Evolutionary conservation across 2,113 vertebrate genomes (phyloP).

Genomic region (Calyptomena viridis): DNA sequence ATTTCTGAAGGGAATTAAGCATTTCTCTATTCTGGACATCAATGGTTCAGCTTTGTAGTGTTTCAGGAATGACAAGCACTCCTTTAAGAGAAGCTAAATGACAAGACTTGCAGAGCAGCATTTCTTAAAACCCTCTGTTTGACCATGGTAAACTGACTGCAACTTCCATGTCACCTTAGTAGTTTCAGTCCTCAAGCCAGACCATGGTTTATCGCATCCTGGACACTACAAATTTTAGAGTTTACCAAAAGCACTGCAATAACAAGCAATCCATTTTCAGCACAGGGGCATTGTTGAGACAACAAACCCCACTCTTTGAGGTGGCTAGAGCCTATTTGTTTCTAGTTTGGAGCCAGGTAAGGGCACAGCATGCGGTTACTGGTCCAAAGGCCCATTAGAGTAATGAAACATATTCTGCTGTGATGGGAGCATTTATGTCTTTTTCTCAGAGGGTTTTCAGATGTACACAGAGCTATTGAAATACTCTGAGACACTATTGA

Average conservation of each 20-base stretch:
- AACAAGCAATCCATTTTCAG: not conserved
- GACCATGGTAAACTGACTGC: not conserved
- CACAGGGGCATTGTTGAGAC: not conserved
- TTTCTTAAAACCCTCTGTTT: not conserved
- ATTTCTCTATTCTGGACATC: not conserved
- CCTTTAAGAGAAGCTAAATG: not conserved
- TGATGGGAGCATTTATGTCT: fast-evolving
- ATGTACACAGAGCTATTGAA: not conserved
- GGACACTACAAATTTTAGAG: not conserved
- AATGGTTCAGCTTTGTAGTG: not conserved
- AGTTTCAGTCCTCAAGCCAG: not conserved
- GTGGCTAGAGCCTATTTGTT: not conserved
- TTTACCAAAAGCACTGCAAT: not conserved
- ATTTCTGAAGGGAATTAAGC: not conserved
- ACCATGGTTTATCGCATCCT: not conserved
- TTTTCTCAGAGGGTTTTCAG: not conserved
- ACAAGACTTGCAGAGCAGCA: no score
- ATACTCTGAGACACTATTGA: not conserved
- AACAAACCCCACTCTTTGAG: not conserved
- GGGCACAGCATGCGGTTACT: not conserved
- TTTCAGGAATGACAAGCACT: not conserved
- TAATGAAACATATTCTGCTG: not conserved
- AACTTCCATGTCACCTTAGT: not conserved
- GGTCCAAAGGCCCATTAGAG: not conserved
- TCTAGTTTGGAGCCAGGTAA: not conserved